A percentile compares a stretch with the other conserved stretches of the same genome.
Conservation (phyloP, 2,797 vertebrate species). For the Dicrostonyx torquatus region DNA sequence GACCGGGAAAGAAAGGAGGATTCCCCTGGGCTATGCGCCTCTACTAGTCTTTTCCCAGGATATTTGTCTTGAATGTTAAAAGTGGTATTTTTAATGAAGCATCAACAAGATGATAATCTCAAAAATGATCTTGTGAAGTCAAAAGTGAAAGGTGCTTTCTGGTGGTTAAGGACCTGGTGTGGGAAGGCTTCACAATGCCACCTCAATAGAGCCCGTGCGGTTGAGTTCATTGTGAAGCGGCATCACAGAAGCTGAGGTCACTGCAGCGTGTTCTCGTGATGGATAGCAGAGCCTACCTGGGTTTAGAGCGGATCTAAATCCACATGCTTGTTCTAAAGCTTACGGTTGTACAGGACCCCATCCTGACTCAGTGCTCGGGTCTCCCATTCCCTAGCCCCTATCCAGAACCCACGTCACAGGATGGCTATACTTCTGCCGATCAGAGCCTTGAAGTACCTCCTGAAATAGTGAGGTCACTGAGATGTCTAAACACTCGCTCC, state of each 20-base stretch:
- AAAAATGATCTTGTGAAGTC: neutral
- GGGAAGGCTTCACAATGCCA: neutral
- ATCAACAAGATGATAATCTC: neutral
- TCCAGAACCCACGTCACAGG: neutral
- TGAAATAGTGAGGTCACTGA: neutral
- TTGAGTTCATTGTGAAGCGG: neutral
- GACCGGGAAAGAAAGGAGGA: neutral
- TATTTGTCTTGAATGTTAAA: conserved; percentile 25
- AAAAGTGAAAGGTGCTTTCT: neutral
- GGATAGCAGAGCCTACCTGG: neutral
- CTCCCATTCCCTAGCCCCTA: neutral
- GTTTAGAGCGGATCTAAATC: neutral
- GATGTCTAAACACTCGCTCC: neutral
- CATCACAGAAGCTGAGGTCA: neutral
- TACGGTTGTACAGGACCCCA: neutral
- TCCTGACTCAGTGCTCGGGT: neutral
- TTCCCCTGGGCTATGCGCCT: neutral
- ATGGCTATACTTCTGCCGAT: neutral
- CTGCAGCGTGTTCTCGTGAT: neutral
- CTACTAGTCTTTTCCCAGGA: neutral
- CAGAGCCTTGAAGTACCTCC: neutral
- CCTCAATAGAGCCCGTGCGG: neutral
- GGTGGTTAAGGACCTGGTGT: neutral
- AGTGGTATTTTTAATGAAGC: conserved; percentile 43
- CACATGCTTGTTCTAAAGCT: neutral